A percentile compares a stretch with the other conserved stretches of the same genome.
These are phyloP conservation scores for Takifugu flavidus DNA, from an alignment of 2,113 vertebrate species.

Conservation along the genomic window DNA sequence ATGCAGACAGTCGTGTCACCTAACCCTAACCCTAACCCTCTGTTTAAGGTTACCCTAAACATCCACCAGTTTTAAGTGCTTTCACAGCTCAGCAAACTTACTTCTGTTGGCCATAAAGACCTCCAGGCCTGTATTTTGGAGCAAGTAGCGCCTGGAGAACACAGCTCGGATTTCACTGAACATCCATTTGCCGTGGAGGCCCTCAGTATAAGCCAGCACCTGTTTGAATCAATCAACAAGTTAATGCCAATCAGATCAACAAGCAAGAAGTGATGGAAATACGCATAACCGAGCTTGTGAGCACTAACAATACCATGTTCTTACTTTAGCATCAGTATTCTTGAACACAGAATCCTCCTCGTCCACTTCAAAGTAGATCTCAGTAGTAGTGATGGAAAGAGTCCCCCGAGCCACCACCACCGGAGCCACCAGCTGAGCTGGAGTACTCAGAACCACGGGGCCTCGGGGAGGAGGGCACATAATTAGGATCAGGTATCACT, in stretches of 20 bases:
- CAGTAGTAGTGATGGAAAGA: slow-evolving; percentile 96
- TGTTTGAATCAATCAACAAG: slow-evolving; percentile 50
- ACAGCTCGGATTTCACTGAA: slow-evolving; percentile 99
- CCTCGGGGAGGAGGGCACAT: slow-evolving; percentile 64
- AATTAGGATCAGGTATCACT: not conserved
- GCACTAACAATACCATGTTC: slow-evolving; percentile 13
- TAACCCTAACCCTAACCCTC: too few species aligned
- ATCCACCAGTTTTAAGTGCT: too few species aligned
- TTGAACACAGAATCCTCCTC: slow-evolving; percentile 92
- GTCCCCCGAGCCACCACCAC: slow-evolving; percentile 95
- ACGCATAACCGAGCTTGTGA: not conserved
- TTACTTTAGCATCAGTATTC: slow-evolving; percentile 91
- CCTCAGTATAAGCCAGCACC: slow-evolving; percentile 96
- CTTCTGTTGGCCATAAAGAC: slow-evolving; percentile 99
- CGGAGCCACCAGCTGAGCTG: slow-evolving; percentile 95
- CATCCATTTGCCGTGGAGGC: slow-evolving; percentile 99
- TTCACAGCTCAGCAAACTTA: slow-evolving; percentile 64
- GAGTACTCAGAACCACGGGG: slow-evolving; percentile 95
- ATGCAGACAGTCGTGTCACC: too few species aligned
- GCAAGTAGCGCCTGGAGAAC: slow-evolving; percentile 94
- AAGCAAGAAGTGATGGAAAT: too few species aligned
- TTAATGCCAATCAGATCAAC: not conserved
- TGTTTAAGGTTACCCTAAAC: too few species aligned
- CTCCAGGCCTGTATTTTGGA: slow-evolving; percentile 95
- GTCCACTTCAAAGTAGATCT: slow-evolving; percentile 99